A percentile compares a stretch with the other conserved stretches of the same genome.
These are phyloP conservation scores for Perca fluviatilis DNA, from an alignment of 2,113 vertebrate genomes.

Conservation along the genomic window DNA sequence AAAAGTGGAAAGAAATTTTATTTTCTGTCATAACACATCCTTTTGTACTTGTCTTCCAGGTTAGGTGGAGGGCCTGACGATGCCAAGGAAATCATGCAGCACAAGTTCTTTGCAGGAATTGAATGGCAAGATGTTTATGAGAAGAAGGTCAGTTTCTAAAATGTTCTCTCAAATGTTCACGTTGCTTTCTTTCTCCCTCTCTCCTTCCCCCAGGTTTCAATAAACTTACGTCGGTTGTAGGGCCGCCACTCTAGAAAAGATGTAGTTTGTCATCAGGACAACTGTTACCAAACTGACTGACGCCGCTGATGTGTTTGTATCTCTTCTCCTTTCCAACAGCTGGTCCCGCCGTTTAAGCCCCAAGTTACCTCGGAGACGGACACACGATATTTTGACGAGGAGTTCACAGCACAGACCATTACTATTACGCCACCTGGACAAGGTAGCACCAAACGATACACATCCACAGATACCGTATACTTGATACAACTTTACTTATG, in stretches of 20 bases:
- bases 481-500: background rate
- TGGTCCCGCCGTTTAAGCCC: conserved; percentile 94
- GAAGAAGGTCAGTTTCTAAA: conserved; percentile 89
- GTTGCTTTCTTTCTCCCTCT: background rate
- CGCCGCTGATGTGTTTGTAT: conserved; percentile 50
- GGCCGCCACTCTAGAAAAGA: background rate
- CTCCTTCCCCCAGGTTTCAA: background rate
- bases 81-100: conserved; percentile 98
- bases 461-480: background rate
- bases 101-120: conserved; percentile 95
- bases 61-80: conserved; percentile 95
- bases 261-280: conserved; percentile 44
- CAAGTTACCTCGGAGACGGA: conserved; percentile 97
- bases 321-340: conserved; percentile 78
- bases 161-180: background rate
- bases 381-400: conserved; percentile 95
- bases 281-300: conserved; percentile 55
- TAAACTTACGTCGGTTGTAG: background rate
- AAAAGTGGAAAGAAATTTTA: background rate
- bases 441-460: conserved; percentile 83
- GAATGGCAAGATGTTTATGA: conserved; percentile 97
- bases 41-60: conserved; percentile 79
- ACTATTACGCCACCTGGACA: conserved; percentile 98
- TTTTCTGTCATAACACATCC: background rate
- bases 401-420: conserved; percentile 97